Conservation (phyloP, 2,888 invertebrate species). For the Saturnia japonica region DNA sequence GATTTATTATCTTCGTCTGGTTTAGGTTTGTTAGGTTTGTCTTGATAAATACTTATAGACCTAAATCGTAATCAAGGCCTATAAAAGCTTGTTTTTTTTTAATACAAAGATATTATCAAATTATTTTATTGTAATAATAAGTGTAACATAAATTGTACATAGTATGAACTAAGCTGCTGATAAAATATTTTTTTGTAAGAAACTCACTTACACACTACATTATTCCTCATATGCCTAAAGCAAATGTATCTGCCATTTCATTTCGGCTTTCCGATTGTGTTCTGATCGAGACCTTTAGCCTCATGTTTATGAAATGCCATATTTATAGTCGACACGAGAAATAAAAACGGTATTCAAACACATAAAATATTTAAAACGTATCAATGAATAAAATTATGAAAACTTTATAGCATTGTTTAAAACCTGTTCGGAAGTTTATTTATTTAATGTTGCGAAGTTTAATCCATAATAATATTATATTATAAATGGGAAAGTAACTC, state of each 20-base stretch:
- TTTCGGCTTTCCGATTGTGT: conserved; percentile 58
- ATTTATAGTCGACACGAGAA: conserved; percentile 51
- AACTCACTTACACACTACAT: not conserved
- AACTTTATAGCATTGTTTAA: not conserved
- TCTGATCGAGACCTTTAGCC: conserved; percentile 62
- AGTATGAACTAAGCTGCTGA: not conserved
- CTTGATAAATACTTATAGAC: no score
- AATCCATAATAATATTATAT: no score
- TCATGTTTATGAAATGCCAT: conserved; percentile 44
- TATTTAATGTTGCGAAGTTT: not conserved
- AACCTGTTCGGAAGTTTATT: not conserved
- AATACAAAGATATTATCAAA: no score
- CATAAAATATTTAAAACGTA: not conserved
- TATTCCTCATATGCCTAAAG: conserved; percentile 37
- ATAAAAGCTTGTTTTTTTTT: no score
- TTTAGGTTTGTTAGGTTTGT: no score
- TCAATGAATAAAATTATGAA: not conserved
- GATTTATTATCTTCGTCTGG: no score
- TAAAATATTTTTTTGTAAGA: not conserved
- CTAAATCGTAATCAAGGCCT: no score
- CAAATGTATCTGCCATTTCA: conserved; percentile 68
- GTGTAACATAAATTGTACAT: not conserved
- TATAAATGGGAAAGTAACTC: no score
- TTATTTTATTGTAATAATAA: no score
- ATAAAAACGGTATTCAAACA: not conserved